Evolutionary conservation across 2,113 vertebrate species (phyloP).

Genomic region (Cebidichthys violaceus): DNA sequence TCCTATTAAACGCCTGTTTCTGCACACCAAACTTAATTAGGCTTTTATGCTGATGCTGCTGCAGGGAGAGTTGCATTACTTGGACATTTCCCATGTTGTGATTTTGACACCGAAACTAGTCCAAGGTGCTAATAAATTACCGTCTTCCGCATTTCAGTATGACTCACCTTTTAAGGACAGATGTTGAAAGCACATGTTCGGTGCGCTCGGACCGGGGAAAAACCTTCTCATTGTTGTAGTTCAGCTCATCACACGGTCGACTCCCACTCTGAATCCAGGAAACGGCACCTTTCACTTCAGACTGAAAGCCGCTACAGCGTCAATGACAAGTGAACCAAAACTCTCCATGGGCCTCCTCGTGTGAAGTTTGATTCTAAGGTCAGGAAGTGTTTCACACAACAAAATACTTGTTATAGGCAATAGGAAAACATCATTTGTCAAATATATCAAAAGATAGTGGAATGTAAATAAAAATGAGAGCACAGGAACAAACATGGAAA

Average conservation of each 20-base stretch:
- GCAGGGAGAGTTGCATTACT: not conserved
- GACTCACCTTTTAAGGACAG: not conserved
- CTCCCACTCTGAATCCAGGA: constrained; percentile 48
- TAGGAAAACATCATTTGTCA: not conserved
- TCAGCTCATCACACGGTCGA: not conserved
- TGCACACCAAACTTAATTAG: not conserved
- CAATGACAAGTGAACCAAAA: constrained; percentile 7
- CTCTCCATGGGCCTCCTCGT: not conserved
- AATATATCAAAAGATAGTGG: not conserved
- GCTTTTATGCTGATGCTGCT: not conserved
- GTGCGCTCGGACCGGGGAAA: not conserved
- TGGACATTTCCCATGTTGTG: not conserved
- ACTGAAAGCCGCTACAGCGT: constrained; percentile 34
- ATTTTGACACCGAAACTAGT: not conserved
- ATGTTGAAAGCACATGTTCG: not conserved
- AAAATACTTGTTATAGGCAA: not conserved
- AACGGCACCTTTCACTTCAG: constrained; percentile 57
- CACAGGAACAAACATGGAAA: not conserved
- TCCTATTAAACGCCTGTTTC: not conserved
- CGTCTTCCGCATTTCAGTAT: not conserved
- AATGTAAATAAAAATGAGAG: not conserved
- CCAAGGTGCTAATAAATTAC: not conserved
- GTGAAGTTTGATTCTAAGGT: not conserved
- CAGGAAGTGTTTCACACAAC: not conserved
- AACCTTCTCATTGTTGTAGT: not conserved